Base-by-base conservation (phyloP, 2,888 invertebrate species). In the Gymnoscelis rufifasciata region DNA sequence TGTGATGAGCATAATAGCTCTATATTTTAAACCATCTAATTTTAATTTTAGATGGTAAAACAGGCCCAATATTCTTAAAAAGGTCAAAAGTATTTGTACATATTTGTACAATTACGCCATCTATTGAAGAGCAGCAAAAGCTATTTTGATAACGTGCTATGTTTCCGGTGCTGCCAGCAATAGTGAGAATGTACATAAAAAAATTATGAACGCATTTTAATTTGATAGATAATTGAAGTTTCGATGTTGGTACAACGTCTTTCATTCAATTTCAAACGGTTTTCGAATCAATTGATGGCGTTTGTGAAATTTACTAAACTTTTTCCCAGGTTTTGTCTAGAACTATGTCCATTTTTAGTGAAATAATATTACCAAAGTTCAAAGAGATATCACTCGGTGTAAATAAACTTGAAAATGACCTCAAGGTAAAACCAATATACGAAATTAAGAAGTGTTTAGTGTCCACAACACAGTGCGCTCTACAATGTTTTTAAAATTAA, bases 211-310 rank as follows among this genome's bases (percentile, higher is more conserved):
- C 38, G 39, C 39, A 28, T 13, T 12, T 7, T 10, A 15, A 23
- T 28, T n/a, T n/a, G 23, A 7, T 5, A 19, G 5, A 0, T 7
- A 14, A 14, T 41, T 45, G 4, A 13, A 52, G 55, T 54, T 38
- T 51, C 6, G 35, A 62, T 56, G 68, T 71, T 79, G 78, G 77
- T 62, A 69, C 29, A 45, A 51, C 46, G 19, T 10, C 6, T 27
- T 36, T 30, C 31, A n/a, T 72, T 81, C 74, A 73, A 81, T 83
- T 80, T 84, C 76, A 87, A 88, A 87, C 87, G 83, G 88, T 84
- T 86, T 84, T 83, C 66, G 43, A 64, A 72, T 68, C 60, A 65
- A 54, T 58, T 58, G 65, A 76, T 68, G 77, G 74, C 74, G 75
- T 72, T 70, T 78, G 73, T 70, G 69, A 75, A 74, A 70, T 66